Evolutionary conservation across 1,140 invertebrate species (phyloP), one percentile per base, ranked within the genome.

Genomic region (Geopemphigus sp.): DNA sequence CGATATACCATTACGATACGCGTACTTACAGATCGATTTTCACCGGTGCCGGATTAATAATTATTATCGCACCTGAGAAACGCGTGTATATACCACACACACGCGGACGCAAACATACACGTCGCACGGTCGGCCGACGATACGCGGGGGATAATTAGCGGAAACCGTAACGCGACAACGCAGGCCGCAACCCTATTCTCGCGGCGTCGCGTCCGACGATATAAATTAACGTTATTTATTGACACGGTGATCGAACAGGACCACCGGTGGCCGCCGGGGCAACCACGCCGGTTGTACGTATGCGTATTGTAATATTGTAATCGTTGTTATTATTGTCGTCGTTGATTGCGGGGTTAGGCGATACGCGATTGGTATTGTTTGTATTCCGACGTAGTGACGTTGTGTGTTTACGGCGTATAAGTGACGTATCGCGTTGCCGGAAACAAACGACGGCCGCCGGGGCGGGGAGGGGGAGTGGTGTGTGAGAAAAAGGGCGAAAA

Each of bases 231-330:
- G 8, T 39, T 39, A 39, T 39, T 64, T 68, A 47, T 47, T 68
- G 64, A 47, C 12, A 47, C 64, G 64, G 64, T 47, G 64, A 68
- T 47, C 64, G 64, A 68, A 68, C 64, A 47, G 22, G 64, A 68
- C 64, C n/a, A n/a, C n/a, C n/a, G n/a, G n/a, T n/a, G n/a, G n/a
- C n/a, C n/a, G n/a, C n/a, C n/a, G n/a, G n/a, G n/a, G n/a, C n/a
- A n/a, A n/a, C n/a, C n/a, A n/a, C n/a, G n/a, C n/a, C n/a, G n/a
- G n/a, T n/a, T n/a, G n/a, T n/a, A 39, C n/a, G 64, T 47, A 39
- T 8, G 32, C 8, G 32, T 39, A 4, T 4, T 8, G n/a, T 68
- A 8, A 24, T 15, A 68, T 68, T 45, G 11, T 45, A 4, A 22
- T n/a, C 22, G 4, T 63, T 63, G 5, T 39, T 8, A 8, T n/a